Percentiles rank a stretch among this genome's conserved stretches.
Evolutionary conservation across 2,113 vertebrate species (phyloP).

Genomic region (Nothobranchius kuhntae): DNA sequence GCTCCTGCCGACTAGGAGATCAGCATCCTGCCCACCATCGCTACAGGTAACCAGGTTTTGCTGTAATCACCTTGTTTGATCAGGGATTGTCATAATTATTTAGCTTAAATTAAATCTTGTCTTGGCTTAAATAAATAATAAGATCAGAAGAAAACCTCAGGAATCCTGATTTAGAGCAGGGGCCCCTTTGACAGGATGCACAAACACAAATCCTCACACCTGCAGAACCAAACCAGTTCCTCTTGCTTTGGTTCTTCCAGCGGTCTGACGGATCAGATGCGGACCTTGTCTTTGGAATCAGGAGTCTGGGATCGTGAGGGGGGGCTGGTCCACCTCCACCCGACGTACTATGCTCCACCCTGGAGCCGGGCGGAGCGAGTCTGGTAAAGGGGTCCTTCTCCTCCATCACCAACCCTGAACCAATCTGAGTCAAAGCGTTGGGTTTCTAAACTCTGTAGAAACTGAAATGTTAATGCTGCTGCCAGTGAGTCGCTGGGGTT

Average conservation of each 20-base stretch:
- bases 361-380: conserved; percentile 6
- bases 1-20: conserved; percentile 54
- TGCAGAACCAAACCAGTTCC: too few relatives aligned
- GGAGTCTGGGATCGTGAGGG: conserved; percentile 21
- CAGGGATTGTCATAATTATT: too few relatives aligned
- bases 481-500: too few relatives aligned
- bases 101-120: too few relatives aligned
- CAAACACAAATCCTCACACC: too few relatives aligned
- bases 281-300: conserved; percentile 56
- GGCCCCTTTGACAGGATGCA: too few relatives aligned
- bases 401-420: not conserved
- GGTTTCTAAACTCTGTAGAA: too few relatives aligned
- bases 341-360: not conserved
- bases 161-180: too few relatives aligned
- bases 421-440: not conserved
- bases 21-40: conserved; percentile 31
- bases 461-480: too few relatives aligned
- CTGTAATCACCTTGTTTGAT: too few relatives aligned
- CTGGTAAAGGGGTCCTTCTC: conserved; percentile 13
- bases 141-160: too few relatives aligned
- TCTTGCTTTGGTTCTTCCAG: conserved; percentile 8
- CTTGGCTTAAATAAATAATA: too few relatives aligned
- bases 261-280: not conserved
- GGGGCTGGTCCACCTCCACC: not conserved
- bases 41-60: conserved; percentile 34